These are phyloP conservation scores for Pygoscelis adeliae DNA, from an alignment of 2,113 vertebrate species.

Conservation along the genomic window DNA sequence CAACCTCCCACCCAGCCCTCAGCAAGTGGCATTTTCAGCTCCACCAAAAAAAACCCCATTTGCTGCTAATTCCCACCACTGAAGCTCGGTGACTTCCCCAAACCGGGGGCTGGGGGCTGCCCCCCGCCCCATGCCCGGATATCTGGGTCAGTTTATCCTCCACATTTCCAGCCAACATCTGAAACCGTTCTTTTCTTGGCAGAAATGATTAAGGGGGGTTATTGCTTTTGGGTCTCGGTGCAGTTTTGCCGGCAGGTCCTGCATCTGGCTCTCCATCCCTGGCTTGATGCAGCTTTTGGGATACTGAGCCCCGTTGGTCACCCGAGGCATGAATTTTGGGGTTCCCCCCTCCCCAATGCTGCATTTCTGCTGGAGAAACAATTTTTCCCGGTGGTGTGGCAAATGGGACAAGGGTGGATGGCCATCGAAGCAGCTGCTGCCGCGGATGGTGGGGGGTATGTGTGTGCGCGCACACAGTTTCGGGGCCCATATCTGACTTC, in stretches of 20 bases:
- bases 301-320: fast-evolving
- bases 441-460: fast-evolving
- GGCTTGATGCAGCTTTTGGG: background rate
- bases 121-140: background rate
- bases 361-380: background rate
- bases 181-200: background rate
- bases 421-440: background rate
- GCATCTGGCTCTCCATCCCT: background rate
- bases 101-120: fast-evolving
- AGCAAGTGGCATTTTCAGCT: background rate
- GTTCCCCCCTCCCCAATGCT: fast-evolving
- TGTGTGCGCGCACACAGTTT: background rate
- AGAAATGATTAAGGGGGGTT: background rate
- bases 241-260: fast-evolving
- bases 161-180: background rate
- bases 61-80: background rate
- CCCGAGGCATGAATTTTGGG: fast-evolving
- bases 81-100: fast-evolving
- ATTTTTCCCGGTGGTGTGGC: fast-evolving
- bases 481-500: background rate
- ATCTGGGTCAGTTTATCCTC: background rate
- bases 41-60: fast-evolving
- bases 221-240: background rate
- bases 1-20: background rate
- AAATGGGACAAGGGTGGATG: fast-evolving